Evolutionary conservation across 2,113 vertebrate genomes (phyloP).

Genomic region (Falco punctatus): DNA sequence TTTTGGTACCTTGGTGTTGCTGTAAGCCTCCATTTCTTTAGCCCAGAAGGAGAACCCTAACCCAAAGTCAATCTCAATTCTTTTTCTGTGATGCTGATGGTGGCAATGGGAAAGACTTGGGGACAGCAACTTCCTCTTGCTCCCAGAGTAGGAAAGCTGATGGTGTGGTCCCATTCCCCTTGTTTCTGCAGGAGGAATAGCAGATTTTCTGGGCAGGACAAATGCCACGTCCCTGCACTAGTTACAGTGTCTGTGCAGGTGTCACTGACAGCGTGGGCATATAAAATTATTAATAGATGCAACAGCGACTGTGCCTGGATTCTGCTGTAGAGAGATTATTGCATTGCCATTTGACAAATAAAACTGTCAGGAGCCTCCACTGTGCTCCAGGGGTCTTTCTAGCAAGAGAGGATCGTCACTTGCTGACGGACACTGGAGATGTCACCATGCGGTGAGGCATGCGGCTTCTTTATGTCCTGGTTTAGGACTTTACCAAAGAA

Average conservation of each 20-base stretch:
- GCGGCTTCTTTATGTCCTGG: neutral
- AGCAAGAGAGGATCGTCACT: neutral
- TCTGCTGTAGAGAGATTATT: slow-evolving; percentile 26
- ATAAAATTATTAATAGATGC: neutral
- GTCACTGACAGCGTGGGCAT: neutral
- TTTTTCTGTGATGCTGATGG: neutral
- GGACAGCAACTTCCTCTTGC: neutral
- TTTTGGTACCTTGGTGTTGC: neutral
- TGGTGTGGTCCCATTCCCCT: neutral
- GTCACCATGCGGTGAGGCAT: neutral
- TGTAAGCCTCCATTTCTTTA: neutral
- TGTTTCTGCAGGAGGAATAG: slow-evolving; percentile 34
- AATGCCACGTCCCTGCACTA: neutral
- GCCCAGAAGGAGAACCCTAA: neutral
- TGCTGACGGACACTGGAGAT: neutral
- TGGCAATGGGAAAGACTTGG: neutral
- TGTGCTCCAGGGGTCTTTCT: neutral
- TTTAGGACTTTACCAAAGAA: neutral
- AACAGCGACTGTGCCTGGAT: neutral
- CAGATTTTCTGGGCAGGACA: neutral
- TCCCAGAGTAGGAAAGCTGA: neutral
- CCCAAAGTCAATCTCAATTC: neutral
- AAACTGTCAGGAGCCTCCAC: neutral
- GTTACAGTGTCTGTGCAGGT: neutral
- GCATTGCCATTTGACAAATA: slow-evolving; percentile 38